These are phyloP conservation scores for Holacanthella duospinosa DNA, from an alignment of 2,888 invertebrate species.

Conservation along the genomic window DNA sequence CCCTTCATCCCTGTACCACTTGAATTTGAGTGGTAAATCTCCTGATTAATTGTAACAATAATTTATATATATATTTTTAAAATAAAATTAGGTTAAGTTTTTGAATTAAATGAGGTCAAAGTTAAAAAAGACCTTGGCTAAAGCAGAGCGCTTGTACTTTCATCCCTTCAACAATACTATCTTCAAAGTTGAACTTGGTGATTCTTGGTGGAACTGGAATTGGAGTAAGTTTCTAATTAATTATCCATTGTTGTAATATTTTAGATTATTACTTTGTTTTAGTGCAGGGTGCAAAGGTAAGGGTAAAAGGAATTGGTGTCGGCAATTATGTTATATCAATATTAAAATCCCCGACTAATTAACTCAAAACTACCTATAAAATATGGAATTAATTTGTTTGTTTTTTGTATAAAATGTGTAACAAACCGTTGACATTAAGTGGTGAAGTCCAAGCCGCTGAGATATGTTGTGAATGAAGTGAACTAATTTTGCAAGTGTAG, in stretches of 20 bases:
- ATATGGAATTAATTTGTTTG: too few species aligned
- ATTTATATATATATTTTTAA: too few species aligned
- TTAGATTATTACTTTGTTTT: too few species aligned
- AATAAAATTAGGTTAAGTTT: too few species aligned
- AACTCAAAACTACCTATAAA: too few species aligned
- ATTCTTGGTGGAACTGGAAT: constrained; percentile 41
- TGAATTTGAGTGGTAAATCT: constrained; percentile 54
- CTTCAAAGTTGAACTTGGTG: constrained; percentile 43
- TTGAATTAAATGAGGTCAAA: too few species aligned
- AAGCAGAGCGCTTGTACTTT: constrained; percentile 40
- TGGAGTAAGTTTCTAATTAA: too few species aligned
- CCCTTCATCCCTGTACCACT: constrained; percentile 53
- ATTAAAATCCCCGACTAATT: too few species aligned
- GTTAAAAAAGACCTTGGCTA: constrained; percentile 40
- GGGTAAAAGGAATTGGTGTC: too few species aligned
- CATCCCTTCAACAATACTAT: constrained; percentile 40
- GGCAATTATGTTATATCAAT: background rate
- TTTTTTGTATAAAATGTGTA: background rate
- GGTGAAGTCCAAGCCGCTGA: constrained; percentile 45
- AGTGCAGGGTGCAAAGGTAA: too few species aligned
- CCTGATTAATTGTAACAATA: constrained; percentile 41
- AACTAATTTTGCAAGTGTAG: constrained; percentile 21
- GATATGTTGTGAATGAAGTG: constrained; percentile 10
- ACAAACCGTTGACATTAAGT: constrained; percentile 50
- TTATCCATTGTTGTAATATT: too few species aligned